These are phyloP conservation scores for Polydrusus tereticollis DNA, from an alignment of 2,888 invertebrate genomes.

Conservation along the genomic window DNA sequence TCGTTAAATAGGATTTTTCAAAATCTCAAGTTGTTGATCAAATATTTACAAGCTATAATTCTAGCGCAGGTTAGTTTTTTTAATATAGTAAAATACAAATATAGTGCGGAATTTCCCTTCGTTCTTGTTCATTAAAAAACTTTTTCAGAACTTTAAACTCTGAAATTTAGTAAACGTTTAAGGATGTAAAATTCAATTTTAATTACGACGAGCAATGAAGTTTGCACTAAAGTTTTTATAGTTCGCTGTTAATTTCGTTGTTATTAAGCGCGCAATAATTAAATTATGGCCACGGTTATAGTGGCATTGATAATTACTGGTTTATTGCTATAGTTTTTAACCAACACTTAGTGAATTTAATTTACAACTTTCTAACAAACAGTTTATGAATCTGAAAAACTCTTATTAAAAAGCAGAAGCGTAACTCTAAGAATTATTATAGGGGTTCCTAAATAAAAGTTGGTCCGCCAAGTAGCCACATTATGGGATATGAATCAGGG, in stretches of 20 bases:
- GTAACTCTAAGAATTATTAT: no score
- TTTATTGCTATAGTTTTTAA: background rate
- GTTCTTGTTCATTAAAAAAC: constrained; percentile 5
- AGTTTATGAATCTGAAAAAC: no score
- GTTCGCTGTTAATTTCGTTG: background rate
- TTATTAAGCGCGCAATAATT: background rate
- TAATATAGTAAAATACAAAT: no score
- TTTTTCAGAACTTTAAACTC: background rate
- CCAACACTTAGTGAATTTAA: background rate
- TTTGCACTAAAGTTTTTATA: background rate
- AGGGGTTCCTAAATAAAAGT: no score
- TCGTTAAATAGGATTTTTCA: no score
- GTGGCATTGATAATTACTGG: background rate
- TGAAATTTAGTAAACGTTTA: background rate
- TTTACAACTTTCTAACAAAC: background rate
- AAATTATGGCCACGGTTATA: background rate
- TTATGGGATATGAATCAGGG: no score
- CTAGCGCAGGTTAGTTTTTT: no score
- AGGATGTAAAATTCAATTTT: background rate
- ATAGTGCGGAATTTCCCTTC: no score
- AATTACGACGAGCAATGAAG: background rate
- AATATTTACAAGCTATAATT: no score
- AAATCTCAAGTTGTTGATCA: no score
- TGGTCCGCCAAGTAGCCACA: no score
- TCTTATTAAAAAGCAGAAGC: no score